These are phyloP conservation scores for Chlorops oryzae DNA, from an alignment of 1,140 invertebrate genomes.

Conservation along the genomic window DNA sequence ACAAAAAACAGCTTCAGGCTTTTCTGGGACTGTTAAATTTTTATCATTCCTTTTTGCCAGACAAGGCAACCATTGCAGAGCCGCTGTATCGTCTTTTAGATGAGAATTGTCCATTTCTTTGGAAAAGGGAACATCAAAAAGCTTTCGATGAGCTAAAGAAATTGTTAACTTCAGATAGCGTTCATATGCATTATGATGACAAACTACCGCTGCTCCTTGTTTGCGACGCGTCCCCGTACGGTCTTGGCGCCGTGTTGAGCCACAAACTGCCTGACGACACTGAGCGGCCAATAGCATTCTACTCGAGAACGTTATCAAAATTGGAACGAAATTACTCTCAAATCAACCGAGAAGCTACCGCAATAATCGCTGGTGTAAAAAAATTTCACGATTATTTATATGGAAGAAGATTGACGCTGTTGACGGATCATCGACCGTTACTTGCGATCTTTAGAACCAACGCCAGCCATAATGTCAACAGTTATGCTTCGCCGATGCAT, in stretches of 20 bases:
- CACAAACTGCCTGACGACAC: slow-evolving; percentile 41
- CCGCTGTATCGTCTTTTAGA: slow-evolving; percentile 23
- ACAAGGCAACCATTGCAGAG: too few species aligned
- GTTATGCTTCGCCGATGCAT: slow-evolving; percentile 4
- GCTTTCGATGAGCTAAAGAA: slow-evolving; percentile 34
- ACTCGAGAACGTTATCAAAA: too few species aligned
- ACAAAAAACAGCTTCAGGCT: slow-evolving; percentile 33
- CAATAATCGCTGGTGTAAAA: too few species aligned
- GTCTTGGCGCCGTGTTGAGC: slow-evolving; percentile 48
- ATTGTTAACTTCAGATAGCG: slow-evolving; percentile 30
- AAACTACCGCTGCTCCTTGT: slow-evolving; percentile 38
- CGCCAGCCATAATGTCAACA: neutral
- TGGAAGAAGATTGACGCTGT: slow-evolving; percentile 38
- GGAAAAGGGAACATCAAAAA: slow-evolving; percentile 26
- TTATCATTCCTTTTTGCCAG: too few species aligned
- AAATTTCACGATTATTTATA: slow-evolving; percentile 20
- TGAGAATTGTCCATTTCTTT: slow-evolving; percentile 27
- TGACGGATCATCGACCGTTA: too few species aligned
- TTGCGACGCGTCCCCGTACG: too few species aligned
- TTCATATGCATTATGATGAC: slow-evolving; percentile 38
- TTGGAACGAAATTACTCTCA: slow-evolving; percentile 42
- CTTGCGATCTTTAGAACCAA: too few species aligned
- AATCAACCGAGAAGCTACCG: too few species aligned
- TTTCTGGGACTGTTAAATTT: slow-evolving; percentile 46
- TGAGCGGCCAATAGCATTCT: slow-evolving; percentile 29